Percentiles rank a stretch among this genome's conserved stretches.
Evolutionary conservation across 2,797 vertebrate species (phyloP).

Genomic region (Paedocypris micromegethes): DNA sequence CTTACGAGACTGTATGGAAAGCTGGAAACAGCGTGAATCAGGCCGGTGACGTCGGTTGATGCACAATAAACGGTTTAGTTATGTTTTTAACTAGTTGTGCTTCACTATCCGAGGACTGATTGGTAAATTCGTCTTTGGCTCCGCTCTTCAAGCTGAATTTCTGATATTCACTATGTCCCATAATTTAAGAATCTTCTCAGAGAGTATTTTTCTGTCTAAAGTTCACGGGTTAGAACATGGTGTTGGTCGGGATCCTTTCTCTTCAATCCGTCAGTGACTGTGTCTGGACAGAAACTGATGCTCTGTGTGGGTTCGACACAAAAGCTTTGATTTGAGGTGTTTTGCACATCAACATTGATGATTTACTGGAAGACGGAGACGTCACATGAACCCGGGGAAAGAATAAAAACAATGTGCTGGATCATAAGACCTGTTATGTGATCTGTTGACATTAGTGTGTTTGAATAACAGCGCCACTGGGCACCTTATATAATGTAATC

Average conservation of each 20-base stretch:
- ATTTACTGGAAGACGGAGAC: conserved; percentile 25
- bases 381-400: conserved; percentile 29
- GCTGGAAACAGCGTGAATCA: background rate
- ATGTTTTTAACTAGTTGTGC: conserved; percentile 5
- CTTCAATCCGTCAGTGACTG: conserved; percentile 52
- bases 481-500: conserved; percentile 7
- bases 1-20: too few relatives aligned
- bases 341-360: conserved; percentile 10
- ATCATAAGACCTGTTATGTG: conserved; percentile 32
- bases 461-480: conserved; percentile 11
- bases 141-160: too few relatives aligned
- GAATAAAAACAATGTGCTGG: conserved; percentile 35
- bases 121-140: background rate
- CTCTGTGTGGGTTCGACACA: background rate
- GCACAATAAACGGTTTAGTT: background rate
- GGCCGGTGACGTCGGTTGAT: conserved; percentile 36
- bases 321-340: too few relatives aligned
- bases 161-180: too few relatives aligned
- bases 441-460: conserved; percentile 18
- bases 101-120: conserved; percentile 38
- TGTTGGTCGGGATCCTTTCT: conserved; percentile 61
- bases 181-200: too few relatives aligned
- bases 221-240: too few relatives aligned
- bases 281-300: conserved; percentile 53
- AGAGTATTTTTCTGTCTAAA: too few relatives aligned